phyloP scores from a whole-genome alignment of 1,140 invertebrate species.

The Bombus impatiens region DNA sequence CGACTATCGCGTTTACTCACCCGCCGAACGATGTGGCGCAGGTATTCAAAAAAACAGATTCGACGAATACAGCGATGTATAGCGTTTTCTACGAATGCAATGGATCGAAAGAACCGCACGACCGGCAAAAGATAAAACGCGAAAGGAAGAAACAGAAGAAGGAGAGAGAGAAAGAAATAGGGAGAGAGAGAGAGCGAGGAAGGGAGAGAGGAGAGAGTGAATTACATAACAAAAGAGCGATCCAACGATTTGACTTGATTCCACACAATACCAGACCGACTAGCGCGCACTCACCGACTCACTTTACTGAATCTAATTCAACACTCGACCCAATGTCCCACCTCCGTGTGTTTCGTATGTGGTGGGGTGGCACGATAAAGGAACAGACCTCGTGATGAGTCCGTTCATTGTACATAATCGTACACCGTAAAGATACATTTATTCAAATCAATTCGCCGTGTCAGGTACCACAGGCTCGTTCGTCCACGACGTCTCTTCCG shows the following conservation, averaged over 20 bases:
- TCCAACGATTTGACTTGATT: conserved; percentile 54
- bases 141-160: neutral
- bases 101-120: neutral
- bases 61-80: neutral
- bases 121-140: neutral
- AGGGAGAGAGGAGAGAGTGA: neutral
- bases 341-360: conserved; percentile 38
- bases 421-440: conserved; percentile 43
- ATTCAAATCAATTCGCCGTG: conserved; percentile 41
- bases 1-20: neutral
- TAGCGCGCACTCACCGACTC: conserved; percentile 47
- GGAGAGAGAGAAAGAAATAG: neutral
- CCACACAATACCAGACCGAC: conserved; percentile 38
- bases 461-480: neutral
- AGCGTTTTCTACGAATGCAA: neutral
- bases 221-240: conserved; percentile 52
- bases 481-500: neutral
- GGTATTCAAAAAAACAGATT: neutral
- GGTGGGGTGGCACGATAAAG: conserved; percentile 38
- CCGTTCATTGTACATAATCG: conserved; percentile 52
- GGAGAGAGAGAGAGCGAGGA: neutral
- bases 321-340: conserved; percentile 61
- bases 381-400: conserved; percentile 64
- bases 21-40: neutral
- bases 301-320: conserved; percentile 58